A percentile compares a stretch with the other conserved stretches of the same genome.
Conservation (phyloP, 2,888 invertebrate genomes). For the Erebia aethiops region DNA sequence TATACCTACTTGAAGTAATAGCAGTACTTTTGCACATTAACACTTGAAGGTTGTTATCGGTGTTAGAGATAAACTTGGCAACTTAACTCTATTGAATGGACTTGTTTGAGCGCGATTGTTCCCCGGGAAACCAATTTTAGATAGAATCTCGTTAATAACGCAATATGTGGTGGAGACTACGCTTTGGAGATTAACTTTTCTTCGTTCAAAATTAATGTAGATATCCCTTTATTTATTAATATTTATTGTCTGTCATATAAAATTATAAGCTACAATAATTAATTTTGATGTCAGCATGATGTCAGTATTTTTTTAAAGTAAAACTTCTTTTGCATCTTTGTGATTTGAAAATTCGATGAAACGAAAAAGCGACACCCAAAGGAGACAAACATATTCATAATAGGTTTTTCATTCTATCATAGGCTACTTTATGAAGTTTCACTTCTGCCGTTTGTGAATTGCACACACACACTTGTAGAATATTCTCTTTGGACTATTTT, state of each 20-base stretch:
- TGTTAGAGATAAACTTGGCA: slow-evolving; percentile 40
- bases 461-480: too few species aligned
- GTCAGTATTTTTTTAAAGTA: too few species aligned
- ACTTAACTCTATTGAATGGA: slow-evolving; percentile 35
- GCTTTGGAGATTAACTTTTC: slow-evolving; percentile 47
- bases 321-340: too few species aligned
- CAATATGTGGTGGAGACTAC: slow-evolving; percentile 10
- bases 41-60: slow-evolving; percentile 51
- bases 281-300: too few species aligned
- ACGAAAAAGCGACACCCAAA: too few species aligned
- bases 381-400: too few species aligned
- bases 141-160: slow-evolving; percentile 27
- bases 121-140: slow-evolving; percentile 32
- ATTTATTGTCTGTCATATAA: neutral
- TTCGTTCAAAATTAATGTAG: neutral
- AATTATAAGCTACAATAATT: too few species aligned
- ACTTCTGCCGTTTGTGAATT: too few species aligned
- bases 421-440: too few species aligned
- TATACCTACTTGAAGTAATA: neutral
- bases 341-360: too few species aligned
- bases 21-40: slow-evolving; percentile 42
- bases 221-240: neutral
- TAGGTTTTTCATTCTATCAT: too few species aligned
- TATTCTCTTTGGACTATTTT: too few species aligned
- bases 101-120: slow-evolving; percentile 33